Evolutionary conservation across 1,140 invertebrate genomes (phyloP), one percentile per base, ranked within the genome.

Genomic region (Centruroides sculpturatus): DNA sequence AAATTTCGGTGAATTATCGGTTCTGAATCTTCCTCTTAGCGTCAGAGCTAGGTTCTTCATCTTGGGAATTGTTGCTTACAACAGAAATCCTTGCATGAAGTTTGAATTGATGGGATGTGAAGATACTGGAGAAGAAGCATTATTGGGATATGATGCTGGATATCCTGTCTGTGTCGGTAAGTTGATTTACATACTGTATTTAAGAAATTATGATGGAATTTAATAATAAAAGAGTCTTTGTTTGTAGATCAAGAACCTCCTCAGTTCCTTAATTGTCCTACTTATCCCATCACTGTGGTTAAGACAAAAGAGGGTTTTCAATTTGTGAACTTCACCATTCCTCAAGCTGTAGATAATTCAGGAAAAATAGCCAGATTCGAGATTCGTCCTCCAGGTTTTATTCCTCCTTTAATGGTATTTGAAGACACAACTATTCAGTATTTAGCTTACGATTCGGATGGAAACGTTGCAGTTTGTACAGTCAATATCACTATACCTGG

Each of bases 21-120:
- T 95, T 85, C 95, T 97, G 56, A 92, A 89, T 5, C 72, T 98
- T 59, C 92, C 92, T 5, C 89, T 91, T 73, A 92, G 88, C 63
- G 89, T 97, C 0, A 84, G 91, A 74, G 92, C 92, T 3, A 79
- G 91, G 69, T 95, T 92, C 71, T 88, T 97, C 6, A 92, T 96
- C 67, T 77, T 97, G 60, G 83, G 82, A 61, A 93, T 97, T 68
- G 89, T 96, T 0, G 92, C 90, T 69, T 96, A 94, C 69, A 91
- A 95, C 82, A 89, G 92, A 66, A 96, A 95, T 71, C 89, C 92
- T 61, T 98, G 93, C 73, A 75, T 98, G 62, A 94, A 94, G 74
- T 95, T 97, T 69, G 93, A 97, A 76, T 72, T 97, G 35, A 90
- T 95, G 84, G 93, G 93, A 56, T 97, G 93, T 73, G 88, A 94